These are phyloP conservation scores for Dicycla oo DNA, from an alignment of 2,888 invertebrate genomes.

Conservation along the genomic window DNA sequence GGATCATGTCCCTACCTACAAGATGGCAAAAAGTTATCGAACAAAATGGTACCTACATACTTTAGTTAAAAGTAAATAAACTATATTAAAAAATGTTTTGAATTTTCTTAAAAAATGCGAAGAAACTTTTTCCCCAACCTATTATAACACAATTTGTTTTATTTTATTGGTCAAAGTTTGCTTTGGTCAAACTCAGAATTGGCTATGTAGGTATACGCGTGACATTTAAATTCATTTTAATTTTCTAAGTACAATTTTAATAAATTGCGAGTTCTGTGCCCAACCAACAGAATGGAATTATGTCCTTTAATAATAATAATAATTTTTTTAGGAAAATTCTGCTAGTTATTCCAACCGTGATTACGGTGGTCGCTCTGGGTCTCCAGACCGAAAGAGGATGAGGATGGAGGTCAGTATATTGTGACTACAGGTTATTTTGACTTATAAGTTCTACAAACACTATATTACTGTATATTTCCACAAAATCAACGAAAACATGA, in stretches of 20 bases:
- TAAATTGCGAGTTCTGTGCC: not conserved
- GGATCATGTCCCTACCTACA: too few relatives aligned
- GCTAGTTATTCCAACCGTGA: conserved; percentile 89
- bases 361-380: conserved; percentile 89
- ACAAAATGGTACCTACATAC: too few relatives aligned
- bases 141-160: too few relatives aligned
- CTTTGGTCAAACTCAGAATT: too few relatives aligned
- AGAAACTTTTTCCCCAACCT: too few relatives aligned
- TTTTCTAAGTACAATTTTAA: not conserved
- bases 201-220: too few relatives aligned
- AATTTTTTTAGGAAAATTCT: conserved; percentile 81
- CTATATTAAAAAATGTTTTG: too few relatives aligned
- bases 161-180: too few relatives aligned
- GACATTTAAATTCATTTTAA: too few relatives aligned
- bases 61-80: too few relatives aligned
- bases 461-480: conserved; percentile 35
- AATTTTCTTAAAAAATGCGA: too few relatives aligned
- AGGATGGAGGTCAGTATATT: conserved; percentile 90
- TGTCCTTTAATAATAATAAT: not conserved
- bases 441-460: conserved; percentile 33
- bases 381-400: conserved; percentile 92
- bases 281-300: not conserved
- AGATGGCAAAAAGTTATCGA: too few relatives aligned
- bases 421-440: conserved; percentile 38
- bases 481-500: conserved; percentile 46